Percentiles rank a stretch among this genome's conserved stretches.
These are phyloP conservation scores for Acanthacorydalis orientalis DNA, from an alignment of 2,888 invertebrate species.

Conservation along the genomic window DNA sequence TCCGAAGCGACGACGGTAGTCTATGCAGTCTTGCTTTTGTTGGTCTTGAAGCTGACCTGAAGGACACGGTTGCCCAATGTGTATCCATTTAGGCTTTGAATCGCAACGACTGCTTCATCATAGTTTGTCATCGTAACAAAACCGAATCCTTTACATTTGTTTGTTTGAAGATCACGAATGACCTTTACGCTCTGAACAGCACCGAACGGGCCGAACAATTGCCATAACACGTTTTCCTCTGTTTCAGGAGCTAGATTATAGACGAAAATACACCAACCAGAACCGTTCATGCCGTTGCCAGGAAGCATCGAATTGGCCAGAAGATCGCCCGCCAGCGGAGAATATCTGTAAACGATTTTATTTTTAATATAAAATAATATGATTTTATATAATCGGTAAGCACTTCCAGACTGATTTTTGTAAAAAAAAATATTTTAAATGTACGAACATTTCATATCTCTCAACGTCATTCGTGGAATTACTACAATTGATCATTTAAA, in stretches of 20 bases:
- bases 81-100: conserved; percentile 91
- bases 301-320: conserved; percentile 62
- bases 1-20: neutral
- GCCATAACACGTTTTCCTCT: conserved; percentile 83
- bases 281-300: conserved; percentile 71
- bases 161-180: conserved; percentile 85
- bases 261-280: conserved; percentile 87
- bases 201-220: conserved; percentile 92
- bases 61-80: conserved; percentile 87
- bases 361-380: conserved; percentile 11
- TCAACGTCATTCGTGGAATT: too few relatives aligned
- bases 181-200: conserved; percentile 96
- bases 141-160: conserved; percentile 97
- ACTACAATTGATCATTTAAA: too few relatives aligned
- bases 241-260: conserved; percentile 86
- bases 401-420: conserved; percentile 10
- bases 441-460: too few relatives aligned
- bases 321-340: conserved; percentile 56
- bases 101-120: conserved; percentile 91
- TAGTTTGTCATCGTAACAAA: conserved; percentile 98
- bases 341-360: conserved; percentile 35
- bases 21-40: conserved; percentile 61
- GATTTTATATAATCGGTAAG: conserved; percentile 11
- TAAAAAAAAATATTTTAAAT: too few relatives aligned
- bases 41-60: conserved; percentile 95